A percentile compares a stretch with the other conserved stretches of the same genome.
phyloP scores from a whole-genome alignment of 2,888 invertebrate species.

The Aleiodes alternator region DNA sequence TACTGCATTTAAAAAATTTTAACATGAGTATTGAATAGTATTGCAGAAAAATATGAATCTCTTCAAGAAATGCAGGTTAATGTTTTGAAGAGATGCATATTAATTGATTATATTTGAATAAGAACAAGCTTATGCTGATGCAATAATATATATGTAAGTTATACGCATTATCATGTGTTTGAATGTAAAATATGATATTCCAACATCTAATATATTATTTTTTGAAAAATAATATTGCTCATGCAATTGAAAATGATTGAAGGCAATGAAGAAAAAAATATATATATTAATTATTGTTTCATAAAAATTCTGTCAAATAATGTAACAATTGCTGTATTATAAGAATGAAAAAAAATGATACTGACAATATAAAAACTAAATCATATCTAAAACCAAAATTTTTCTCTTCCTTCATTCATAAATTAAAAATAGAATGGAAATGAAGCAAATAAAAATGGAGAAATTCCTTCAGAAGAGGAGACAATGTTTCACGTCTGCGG shows the following conservation, averaged over 20 bases:
- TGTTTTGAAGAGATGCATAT: conserved; percentile 37
- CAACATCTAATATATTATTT: conserved; percentile 54
- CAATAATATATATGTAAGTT: conserved; percentile 5
- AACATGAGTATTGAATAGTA: conserved; percentile 23
- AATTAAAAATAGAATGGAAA: conserved; percentile 1
- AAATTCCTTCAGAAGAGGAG: conserved; percentile 41
- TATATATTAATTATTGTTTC: conserved; percentile 11
- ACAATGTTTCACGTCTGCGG: conserved; percentile 68
- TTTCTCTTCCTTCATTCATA: conserved; percentile 14
- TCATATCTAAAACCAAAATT: not conserved
- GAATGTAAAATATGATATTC: conserved; percentile 49
- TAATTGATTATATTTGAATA: conserved; percentile 34
- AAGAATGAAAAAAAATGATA: conserved; percentile 16
- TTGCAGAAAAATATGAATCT: conserved; percentile 16
- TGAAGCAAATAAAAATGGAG: conserved; percentile 29
- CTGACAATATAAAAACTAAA: conserved; percentile 27
- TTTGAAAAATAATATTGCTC: conserved; percentile 54
- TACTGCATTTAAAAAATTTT: conserved; percentile 16
- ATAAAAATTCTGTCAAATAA: too few species aligned
- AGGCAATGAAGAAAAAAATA: conserved; percentile 25
- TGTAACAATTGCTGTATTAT: conserved; percentile 12
- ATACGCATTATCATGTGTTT: conserved; percentile 10
- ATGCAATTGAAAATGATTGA: conserved; percentile 33
- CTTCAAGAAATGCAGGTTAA: not conserved
- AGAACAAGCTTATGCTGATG: not conserved